Conservation (phyloP, 2,888 invertebrate genomes). For the Synergus umbraculus region DNA sequence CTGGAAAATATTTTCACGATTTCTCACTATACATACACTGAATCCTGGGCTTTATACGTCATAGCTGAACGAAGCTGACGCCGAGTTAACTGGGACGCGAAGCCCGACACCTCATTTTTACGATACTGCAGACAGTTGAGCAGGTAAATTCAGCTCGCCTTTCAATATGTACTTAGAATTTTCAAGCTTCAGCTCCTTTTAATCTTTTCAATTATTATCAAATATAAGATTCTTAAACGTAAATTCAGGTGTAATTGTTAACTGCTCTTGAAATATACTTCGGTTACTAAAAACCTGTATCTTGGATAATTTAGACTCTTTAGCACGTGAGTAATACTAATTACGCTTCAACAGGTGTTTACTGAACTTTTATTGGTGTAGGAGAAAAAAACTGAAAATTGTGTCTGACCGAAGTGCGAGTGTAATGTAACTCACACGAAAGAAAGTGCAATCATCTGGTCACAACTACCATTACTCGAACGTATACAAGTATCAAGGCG, state of each 20-base stretch:
- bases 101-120: conserved; percentile 28
- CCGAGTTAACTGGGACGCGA: conserved; percentile 29
- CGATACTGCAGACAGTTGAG: background rate
- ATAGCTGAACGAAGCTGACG: conserved; percentile 34
- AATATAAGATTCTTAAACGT: background rate
- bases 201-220: background rate
- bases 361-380: background rate
- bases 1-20: conserved; percentile 31
- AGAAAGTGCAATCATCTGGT: background rate
- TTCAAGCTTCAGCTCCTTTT: background rate
- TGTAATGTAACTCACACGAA: background rate
- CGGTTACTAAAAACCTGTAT: background rate
- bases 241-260: background rate
- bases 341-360: conserved; percentile 1
- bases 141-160: background rate
- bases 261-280: background rate
- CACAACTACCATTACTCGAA: background rate
- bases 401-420: background rate
- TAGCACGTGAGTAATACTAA: background rate
- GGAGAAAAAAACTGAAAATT: background rate
- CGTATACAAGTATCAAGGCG: background rate
- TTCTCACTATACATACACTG: background rate
- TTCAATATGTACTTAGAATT: background rate
- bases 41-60: conserved; percentile 23
- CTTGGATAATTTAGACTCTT: background rate